These are phyloP conservation scores for Esperia sulphurella DNA, from an alignment of 2,888 invertebrate species.

Conservation along the genomic window DNA sequence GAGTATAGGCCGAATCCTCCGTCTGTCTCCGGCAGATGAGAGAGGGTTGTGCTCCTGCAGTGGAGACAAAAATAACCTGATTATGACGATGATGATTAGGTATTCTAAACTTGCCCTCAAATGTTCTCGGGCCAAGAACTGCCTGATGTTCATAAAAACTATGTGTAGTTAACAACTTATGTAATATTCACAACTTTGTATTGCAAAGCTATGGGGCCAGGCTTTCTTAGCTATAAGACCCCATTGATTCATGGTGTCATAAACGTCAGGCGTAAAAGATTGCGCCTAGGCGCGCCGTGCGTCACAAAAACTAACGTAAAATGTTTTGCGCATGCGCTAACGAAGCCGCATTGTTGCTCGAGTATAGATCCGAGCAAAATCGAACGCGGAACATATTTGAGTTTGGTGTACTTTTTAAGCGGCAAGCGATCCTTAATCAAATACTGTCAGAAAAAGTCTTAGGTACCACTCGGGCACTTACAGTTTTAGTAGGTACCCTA, in stretches of 20 bases:
- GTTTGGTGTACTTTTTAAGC: slow-evolving; percentile 19
- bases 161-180: no score
- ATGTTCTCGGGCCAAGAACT: no score
- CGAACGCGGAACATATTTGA: slow-evolving; percentile 37
- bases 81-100: no score
- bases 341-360: slow-evolving; percentile 65
- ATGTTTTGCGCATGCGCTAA: slow-evolving; percentile 52
- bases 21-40: no score
- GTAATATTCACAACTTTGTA: slow-evolving; percentile 5
- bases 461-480: background rate
- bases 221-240: slow-evolving; percentile 2
- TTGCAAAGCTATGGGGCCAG: slow-evolving; percentile 5
- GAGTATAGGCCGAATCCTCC: no score
- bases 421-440: background rate
- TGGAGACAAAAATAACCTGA: no score
- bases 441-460: no score
- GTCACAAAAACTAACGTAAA: slow-evolving; percentile 53
- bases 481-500: no score
- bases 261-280: slow-evolving; percentile 31
- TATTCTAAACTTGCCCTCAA: no score
- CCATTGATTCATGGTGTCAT: slow-evolving; percentile 38
- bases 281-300: slow-evolving; percentile 39
- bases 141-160: background rate
- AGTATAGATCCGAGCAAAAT: slow-evolving; percentile 53
- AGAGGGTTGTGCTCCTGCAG: no score